Evolutionary conservation across 2,888 invertebrate species (phyloP).

Genomic region (Gymnosoma rotundatum): DNA sequence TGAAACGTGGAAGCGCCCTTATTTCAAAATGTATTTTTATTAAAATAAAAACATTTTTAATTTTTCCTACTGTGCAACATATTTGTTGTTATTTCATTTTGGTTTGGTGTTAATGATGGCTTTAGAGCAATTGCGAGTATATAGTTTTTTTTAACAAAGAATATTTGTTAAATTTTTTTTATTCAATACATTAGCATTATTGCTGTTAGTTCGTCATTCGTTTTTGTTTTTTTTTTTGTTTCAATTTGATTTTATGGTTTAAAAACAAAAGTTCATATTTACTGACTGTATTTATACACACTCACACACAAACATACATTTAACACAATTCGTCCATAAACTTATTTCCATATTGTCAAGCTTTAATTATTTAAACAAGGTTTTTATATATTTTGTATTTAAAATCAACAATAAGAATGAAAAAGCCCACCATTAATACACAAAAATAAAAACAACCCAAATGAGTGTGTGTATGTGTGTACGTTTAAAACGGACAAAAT

Average conservation of each 20-base stretch:
- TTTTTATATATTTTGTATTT: conserved; percentile 36
- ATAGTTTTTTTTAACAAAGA: conserved; percentile 20
- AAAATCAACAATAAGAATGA: conserved; percentile 25
- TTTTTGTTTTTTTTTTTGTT: conserved; percentile 1
- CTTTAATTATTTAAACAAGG: conserved; percentile 67
- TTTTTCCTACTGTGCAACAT: not conserved
- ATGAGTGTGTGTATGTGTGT: not conserved
- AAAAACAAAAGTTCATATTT: conserved; percentile 35
- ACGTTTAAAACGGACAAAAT: conserved; percentile 21
- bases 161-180: conserved; percentile 22
- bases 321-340: conserved; percentile 14
- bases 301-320: not conserved
- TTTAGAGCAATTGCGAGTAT: not conserved
- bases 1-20: too few relatives aligned
- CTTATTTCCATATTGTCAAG: conserved; percentile 62
- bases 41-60: not conserved
- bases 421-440: conserved; percentile 34
- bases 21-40: too few relatives aligned
- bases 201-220: conserved; percentile 17
- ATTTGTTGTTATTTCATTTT: conserved; percentile 17
- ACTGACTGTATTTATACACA: conserved; percentile 22
- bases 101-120: conserved; percentile 17
- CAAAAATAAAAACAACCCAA: not conserved
- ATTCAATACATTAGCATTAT: conserved; percentile 38
- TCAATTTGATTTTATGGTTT: conserved; percentile 12